Conservation (phyloP, 2,113 vertebrate species). For the Marmota flaviventris region DNA sequence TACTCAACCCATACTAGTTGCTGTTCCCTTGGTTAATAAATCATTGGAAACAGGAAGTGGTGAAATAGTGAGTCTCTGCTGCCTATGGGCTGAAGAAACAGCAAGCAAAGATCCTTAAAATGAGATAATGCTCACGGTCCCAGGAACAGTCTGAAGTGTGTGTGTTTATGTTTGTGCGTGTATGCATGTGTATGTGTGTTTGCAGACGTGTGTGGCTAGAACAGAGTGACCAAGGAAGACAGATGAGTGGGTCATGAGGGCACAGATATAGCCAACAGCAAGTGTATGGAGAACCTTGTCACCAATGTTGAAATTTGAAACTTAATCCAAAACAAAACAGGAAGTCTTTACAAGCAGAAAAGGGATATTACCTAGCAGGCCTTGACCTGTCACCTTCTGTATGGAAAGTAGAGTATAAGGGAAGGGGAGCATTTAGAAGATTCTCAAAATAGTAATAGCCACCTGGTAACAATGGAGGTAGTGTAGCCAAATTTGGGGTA, state of each 20-base stretch:
- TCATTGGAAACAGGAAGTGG: no score
- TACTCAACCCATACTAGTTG: no score
- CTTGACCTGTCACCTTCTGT: background rate
- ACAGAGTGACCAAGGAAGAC: background rate
- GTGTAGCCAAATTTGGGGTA: background rate
- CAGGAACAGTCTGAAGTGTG: background rate
- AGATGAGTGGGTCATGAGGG: background rate
- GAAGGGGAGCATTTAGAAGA: background rate
- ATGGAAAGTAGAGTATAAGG: background rate
- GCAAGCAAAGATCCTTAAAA: background rate
- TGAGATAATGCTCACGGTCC: background rate
- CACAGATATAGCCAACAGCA: background rate
- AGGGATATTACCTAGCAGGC: background rate
- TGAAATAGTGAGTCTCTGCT: no score
- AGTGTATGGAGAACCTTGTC: background rate
- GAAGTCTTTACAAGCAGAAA: background rate
- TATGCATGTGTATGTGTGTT: background rate
- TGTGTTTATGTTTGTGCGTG: background rate
- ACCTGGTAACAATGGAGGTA: background rate
- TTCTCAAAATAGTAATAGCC: background rate
- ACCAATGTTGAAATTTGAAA: background rate
- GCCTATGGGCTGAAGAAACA: background rate
- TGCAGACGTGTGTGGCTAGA: no score
- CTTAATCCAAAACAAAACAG: background rate
- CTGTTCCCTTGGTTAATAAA: no score